Evolutionary conservation across 1,140 invertebrate genomes (phyloP), one percentile per base, ranked within the genome.

Genomic region (Caenorhabditis tropicalis): DNA sequence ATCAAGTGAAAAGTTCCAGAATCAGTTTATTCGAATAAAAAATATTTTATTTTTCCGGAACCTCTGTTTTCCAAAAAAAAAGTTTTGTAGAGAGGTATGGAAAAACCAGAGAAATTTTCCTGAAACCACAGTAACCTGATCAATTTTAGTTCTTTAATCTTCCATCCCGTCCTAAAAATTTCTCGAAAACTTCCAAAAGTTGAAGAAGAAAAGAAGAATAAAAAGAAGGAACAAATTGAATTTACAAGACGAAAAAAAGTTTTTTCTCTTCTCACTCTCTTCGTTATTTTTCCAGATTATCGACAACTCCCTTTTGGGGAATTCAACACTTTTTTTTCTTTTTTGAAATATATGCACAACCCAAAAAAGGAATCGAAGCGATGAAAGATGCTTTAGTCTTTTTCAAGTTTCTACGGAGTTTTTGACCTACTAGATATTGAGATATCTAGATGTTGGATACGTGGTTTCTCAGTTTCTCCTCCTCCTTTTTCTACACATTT

Each of bases 271-370:
- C 29, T 27, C 53, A 56, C 36, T 74, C 36, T 43, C 36, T 43
- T 43, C 36, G 65, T 74, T 56, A n/a, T 65, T 74, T 31, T 74
- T 74, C 33, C 65, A 74, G 65, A 74, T 74, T 39, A 74, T 74
- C 65, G n/a, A 16, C 36, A 74, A 74, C 65, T 74, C 65, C 65
- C 65, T 74, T 46, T 46, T 74, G 65, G 65, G n/a, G 65, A 74
- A 74, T 74, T 74, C 36, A 74, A 74, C 33, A 39, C 65, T 29
- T 6, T 46, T 74, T 74, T 74, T 74, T 74, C 65, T 29, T 6
- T 46, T 74, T 74, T 74, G 43, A 43, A 36, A 36, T 36, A 65
- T 36, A 74, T 74, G 36, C 21, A 74, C 39, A 43, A 43, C 1
- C n/a, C 19, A 43, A 74, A 56, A 56, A 56, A 27, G 10, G 7